Evolutionary conservation across 2,888 invertebrate species (phyloP).

Genomic region (Rotaria socialis): DNA sequence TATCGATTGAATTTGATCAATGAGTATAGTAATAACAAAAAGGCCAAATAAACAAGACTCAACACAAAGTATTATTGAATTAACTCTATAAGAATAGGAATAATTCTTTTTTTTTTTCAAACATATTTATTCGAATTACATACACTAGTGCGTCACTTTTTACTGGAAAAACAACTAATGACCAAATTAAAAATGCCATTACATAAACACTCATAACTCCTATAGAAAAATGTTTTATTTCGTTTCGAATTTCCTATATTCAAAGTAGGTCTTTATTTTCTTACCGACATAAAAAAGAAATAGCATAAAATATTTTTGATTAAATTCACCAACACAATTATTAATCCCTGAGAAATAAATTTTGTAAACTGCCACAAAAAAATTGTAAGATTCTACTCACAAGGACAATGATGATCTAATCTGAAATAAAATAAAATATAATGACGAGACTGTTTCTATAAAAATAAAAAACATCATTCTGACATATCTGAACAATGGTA

Average conservation of each 20-base stretch:
- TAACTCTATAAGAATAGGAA: conserved; percentile 66
- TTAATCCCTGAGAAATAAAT: conserved; percentile 3
- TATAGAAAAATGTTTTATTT: neutral
- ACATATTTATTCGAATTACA: neutral
- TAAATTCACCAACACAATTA: conserved; percentile 31
- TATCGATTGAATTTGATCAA: conserved; percentile 60
- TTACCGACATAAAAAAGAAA: conserved; percentile 35
- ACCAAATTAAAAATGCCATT: neutral
- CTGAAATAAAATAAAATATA: neutral
- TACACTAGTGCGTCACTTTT: conserved; percentile 40
- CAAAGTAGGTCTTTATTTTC: neutral
- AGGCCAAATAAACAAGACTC: conserved; percentile 63
- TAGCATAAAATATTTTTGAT: conserved; percentile 36
- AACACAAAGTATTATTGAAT: conserved; percentile 74
- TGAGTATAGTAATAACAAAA: conserved; percentile 63
- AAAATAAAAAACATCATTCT: neutral
- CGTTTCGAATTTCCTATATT: neutral
- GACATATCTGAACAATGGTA: neutral
- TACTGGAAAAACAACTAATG: neutral
- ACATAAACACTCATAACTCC: neutral
- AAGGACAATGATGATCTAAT: conserved; percentile 37
- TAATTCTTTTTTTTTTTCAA: neutral
- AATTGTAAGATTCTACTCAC: neutral
- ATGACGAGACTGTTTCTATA: too few relatives aligned
- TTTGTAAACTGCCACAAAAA: neutral